Conservation (phyloP, 2,113 vertebrate genomes). For the Buteo buteo region DNA sequence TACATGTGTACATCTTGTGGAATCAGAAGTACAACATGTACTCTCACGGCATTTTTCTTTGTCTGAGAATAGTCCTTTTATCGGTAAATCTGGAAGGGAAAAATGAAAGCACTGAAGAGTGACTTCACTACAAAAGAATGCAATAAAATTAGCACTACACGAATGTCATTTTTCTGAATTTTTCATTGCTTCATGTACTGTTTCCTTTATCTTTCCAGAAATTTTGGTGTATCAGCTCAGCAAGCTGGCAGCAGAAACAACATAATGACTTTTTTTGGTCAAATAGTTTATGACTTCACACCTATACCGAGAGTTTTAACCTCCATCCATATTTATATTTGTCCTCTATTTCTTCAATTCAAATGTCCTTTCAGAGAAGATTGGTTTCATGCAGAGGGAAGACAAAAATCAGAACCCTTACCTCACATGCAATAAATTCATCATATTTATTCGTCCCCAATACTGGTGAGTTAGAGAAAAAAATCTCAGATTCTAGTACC, state of each 20-base stretch:
- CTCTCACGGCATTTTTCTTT: constrained; percentile 21
- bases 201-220: constrained; percentile 42
- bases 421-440: constrained; percentile 69
- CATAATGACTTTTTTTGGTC: constrained; percentile 64
- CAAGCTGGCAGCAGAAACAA: constrained; percentile 68
- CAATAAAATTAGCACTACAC: constrained; percentile 46
- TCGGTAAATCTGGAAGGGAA: neutral
- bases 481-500: neutral
- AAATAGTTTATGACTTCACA: constrained; percentile 71
- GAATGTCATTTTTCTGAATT: constrained; percentile 39
- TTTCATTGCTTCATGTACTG: constrained; percentile 43
- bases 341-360: constrained; percentile 78
- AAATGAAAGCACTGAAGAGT: constrained; percentile 18
- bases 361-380: constrained; percentile 77
- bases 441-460: constrained; percentile 18
- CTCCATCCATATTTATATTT: constrained; percentile 74
- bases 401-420: constrained; percentile 70
- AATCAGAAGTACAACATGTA: constrained; percentile 19
- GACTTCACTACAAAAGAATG: constrained; percentile 23
- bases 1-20: neutral
- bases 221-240: constrained; percentile 42
- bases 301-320: constrained; percentile 71
- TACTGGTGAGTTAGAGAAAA: constrained; percentile 23
- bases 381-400: constrained; percentile 77
- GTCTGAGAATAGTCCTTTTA: constrained; percentile 39